Evolutionary conservation across 2,888 invertebrate genomes (phyloP).

Genomic region (Tanypteryx hageni): DNA sequence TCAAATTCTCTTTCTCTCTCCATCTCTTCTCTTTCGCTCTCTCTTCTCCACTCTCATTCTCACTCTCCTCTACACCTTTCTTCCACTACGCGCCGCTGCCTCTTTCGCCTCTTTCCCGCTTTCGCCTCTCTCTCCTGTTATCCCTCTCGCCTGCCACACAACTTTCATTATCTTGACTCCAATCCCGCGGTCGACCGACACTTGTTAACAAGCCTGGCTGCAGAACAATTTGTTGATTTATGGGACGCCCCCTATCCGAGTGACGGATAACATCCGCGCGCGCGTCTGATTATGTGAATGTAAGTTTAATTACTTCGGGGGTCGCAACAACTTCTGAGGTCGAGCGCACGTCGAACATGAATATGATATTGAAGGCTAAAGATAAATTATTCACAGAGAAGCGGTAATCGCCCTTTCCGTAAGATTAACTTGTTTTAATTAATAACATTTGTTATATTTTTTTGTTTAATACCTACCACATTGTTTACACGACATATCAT

Average conservation of each 20-base stretch:
- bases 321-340: conserved; percentile 40
- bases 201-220: conserved; percentile 56
- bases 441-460: no score
- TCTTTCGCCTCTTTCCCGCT: neutral
- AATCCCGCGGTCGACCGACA: conserved; percentile 54
- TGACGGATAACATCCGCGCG: conserved; percentile 51
- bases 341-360: conserved; percentile 32
- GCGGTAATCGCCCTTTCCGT: no score
- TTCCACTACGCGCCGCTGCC: neutral
- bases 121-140: neutral
- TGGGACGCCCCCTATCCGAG: neutral
- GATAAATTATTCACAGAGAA: no score
- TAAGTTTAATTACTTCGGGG: conserved; percentile 56
- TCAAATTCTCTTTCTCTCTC: neutral
- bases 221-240: conserved; percentile 60
- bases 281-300: conserved; percentile 43
- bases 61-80: neutral
- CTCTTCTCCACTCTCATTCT: neutral
- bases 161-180: conserved; percentile 59
- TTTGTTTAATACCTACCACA: no score
- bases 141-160: conserved; percentile 37
- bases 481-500: no score
- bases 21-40: neutral
- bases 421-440: no score
- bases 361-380: neutral